Evolutionary conservation across 1,140 invertebrate species (phyloP), one percentile per base, ranked within the genome.

Genomic region (Hyles euphorbiae): DNA sequence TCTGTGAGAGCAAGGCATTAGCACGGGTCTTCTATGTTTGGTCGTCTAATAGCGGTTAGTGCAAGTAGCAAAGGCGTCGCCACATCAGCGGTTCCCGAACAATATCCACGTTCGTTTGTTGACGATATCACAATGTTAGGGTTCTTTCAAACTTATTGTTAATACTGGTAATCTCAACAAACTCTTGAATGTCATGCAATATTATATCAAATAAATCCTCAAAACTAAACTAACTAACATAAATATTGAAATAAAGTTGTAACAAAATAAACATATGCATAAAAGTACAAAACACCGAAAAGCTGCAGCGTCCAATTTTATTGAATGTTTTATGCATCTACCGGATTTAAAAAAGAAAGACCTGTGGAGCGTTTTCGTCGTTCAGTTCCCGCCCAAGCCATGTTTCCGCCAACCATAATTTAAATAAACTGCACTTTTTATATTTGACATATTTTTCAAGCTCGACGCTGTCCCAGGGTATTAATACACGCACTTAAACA

Each of bases 401-500:
- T 83, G 81, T 85, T 75, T 66, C 73, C 62, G 73, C 76, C 76
- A 66, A 54, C 68, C 57, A 53, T 74, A 76, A 71, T 82, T 76
- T 75, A 75, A 82, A 83, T 76, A 78, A 79, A 79, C 76, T 72
- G 62, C 67, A 55, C 66, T 81, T 80, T 81, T 84, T 81, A 79
- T 82, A 76, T 73, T 78, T 72, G 62, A 75, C 71, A 74, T 75
- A 83, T 86, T 84, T 85, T 75, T 76, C 83, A 83, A 78, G 74
- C 63, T 67, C 22, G 22, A 22, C 61, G 72, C 70, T 57, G 63
- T 64, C 78, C 68, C 63, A 60, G 52, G 65, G 75, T 80, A 76
- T 86, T 86, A 85, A 84, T 83, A 87, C 78, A 72, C 68, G 65
- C 72, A 76, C 77, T 81, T 81, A 80, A 80, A 80, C 81, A 78